These are phyloP conservation scores for Octonoba sinensis DNA, from an alignment of 2,888 invertebrate species.

Conservation along the genomic window DNA sequence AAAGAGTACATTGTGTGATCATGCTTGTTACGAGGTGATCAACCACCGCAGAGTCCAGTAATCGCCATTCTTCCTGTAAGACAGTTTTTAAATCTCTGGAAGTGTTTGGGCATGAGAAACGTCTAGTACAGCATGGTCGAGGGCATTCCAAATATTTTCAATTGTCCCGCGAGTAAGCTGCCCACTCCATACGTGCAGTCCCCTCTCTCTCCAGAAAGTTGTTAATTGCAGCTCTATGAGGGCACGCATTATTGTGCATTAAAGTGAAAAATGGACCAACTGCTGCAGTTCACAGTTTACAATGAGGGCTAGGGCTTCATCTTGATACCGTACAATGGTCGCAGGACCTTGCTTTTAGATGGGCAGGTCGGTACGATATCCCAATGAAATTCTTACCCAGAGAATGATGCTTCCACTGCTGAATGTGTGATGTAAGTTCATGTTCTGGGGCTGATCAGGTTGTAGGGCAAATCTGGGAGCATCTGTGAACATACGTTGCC, in stretches of 20 bases:
- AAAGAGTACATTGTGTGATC: background rate
- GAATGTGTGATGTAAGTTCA: too few species aligned
- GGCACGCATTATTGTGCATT: background rate
- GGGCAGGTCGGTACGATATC: too few species aligned
- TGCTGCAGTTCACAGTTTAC: too few species aligned
- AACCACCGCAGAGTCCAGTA: constrained; percentile 10
- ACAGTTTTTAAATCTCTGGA: constrained; percentile 14
- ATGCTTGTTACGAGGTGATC: background rate
- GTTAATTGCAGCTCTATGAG: background rate
- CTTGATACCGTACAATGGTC: too few species aligned
- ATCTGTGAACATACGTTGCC: too few species aligned
- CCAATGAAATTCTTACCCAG: too few species aligned
- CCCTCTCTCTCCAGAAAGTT: background rate
- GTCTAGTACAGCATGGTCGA: background rate
- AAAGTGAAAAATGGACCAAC: too few species aligned
- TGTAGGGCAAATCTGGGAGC: too few species aligned
- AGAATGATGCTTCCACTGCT: too few species aligned
- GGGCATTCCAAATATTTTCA: background rate
- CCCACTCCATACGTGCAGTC: background rate
- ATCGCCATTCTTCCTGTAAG: constrained; percentile 11
- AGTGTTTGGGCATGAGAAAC: background rate
- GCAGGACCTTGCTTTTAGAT: too few species aligned
- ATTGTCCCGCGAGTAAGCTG: background rate
- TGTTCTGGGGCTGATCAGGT: too few species aligned
- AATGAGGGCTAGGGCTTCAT: too few species aligned